phyloP scores from a whole-genome alignment of 2,113 vertebrate species.

The Natator depressus region DNA sequence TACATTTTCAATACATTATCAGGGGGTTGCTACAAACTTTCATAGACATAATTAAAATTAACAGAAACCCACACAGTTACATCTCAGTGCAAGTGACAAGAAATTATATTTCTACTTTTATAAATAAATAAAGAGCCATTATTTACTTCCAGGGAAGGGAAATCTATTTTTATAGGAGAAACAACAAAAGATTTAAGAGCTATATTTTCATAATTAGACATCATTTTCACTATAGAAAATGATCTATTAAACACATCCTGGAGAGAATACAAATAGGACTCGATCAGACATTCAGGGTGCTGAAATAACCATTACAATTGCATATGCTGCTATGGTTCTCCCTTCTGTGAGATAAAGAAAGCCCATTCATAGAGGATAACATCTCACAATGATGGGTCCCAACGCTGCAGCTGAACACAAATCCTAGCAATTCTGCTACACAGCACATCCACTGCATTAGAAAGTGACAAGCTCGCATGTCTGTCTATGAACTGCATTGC shows the following conservation, averaged over 20 bases:
- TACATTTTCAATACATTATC: neutral
- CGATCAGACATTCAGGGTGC: neutral
- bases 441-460: neutral
- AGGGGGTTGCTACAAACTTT: neutral
- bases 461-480: neutral
- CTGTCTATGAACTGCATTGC: neutral
- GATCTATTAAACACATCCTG: neutral
- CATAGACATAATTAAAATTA: neutral
- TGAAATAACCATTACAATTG: neutral
- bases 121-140: neutral
- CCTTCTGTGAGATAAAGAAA: neutral
- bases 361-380: neutral
- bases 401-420: neutral
- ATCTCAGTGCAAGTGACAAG: neutral
- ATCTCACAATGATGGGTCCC: neutral
- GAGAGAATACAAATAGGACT: neutral
- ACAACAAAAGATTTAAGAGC: neutral
- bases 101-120: rapidly evolving
- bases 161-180: neutral
- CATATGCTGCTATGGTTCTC: neutral
- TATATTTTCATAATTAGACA: neutral
- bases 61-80: rapidly evolving
- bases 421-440: neutral
- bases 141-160: neutral
- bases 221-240: neutral